Percentiles rank a stretch among this genome's conserved stretches.
phyloP scores from a whole-genome alignment of 2,888 invertebrate genomes.

The Caenorhabditis sp. region DNA sequence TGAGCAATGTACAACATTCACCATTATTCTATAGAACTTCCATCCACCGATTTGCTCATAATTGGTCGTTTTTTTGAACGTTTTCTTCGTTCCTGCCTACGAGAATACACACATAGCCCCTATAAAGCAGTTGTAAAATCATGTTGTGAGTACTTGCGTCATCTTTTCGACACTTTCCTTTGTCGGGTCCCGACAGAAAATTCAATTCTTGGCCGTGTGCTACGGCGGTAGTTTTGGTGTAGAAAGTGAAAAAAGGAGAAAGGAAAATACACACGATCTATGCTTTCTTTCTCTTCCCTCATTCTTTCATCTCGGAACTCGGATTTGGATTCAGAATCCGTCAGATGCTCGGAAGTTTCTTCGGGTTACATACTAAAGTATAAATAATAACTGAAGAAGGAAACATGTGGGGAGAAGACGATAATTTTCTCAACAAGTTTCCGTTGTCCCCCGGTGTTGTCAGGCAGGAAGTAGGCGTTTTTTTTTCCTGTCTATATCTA shows the following conservation, averaged over 20 bases:
- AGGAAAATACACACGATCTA: slow-evolving; percentile 48
- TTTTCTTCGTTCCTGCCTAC: neutral
- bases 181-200: slow-evolving; percentile 48
- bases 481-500: slow-evolving; percentile 13
- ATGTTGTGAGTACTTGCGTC: slow-evolving; percentile 47
- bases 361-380: slow-evolving; percentile 6
- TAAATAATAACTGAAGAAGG: slow-evolving; percentile 12
- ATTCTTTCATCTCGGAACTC: slow-evolving; percentile 33
- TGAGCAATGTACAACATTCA: neutral
- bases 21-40: slow-evolving; percentile 17
- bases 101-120: neutral
- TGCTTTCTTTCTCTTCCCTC: slow-evolving; percentile 24
- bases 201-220: slow-evolving; percentile 46
- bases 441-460: slow-evolving; percentile 26
- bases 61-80: slow-evolving; percentile 16
- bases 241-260: slow-evolving; percentile 36
- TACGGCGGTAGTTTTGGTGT: slow-evolving; percentile 38
- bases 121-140: slow-evolving; percentile 23
- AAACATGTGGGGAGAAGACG: slow-evolving; percentile 8
- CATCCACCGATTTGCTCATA: slow-evolving; percentile 4
- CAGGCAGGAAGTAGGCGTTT: slow-evolving; percentile 12
- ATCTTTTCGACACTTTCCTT: slow-evolving; percentile 46
- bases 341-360: neutral
- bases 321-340: neutral
- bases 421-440: slow-evolving; percentile 53